phyloP scores from a whole-genome alignment of 2,888 invertebrate genomes.

The Dolichomitus sp. region DNA sequence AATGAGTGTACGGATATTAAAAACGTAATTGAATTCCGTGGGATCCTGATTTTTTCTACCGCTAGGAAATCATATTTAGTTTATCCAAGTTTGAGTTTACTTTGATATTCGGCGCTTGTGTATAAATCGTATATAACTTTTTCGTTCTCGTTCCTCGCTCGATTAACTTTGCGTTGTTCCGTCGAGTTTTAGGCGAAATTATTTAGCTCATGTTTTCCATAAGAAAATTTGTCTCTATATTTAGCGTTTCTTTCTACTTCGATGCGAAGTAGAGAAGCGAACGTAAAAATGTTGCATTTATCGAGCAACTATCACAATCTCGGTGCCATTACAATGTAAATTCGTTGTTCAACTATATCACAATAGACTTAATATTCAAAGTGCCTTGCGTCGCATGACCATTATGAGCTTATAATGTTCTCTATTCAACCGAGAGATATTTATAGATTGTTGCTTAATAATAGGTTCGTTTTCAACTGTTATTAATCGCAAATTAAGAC shows the following conservation, averaged over 20 bases:
- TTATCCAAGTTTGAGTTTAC: constrained; percentile 19
- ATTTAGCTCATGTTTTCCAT: not conserved
- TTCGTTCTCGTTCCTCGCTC: constrained; percentile 6
- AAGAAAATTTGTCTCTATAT: not conserved
- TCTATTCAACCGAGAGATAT: constrained; percentile 29
- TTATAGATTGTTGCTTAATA: constrained; percentile 51
- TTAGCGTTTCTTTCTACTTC: not conserved
- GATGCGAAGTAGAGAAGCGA: not conserved
- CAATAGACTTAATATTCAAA: constrained; percentile 13
- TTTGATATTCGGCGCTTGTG: constrained; percentile 14
- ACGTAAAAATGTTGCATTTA: not conserved
- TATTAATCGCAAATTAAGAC: not conserved
- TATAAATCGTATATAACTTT: constrained; percentile 4
- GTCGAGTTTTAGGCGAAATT: not conserved
- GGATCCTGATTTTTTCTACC: constrained; percentile 6
- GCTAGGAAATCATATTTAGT: constrained; percentile 22
- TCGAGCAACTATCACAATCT: not conserved
- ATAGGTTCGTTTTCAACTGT: constrained; percentile 28
- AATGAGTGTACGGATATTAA: not conserved
- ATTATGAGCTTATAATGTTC: constrained; percentile 17
- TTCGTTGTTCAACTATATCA: constrained; percentile 23
- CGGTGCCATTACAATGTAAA: constrained; percentile 28
- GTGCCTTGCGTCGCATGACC: constrained; percentile 23
- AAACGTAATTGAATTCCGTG: not conserved
- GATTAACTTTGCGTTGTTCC: not conserved